Base-by-base conservation (phyloP, 2,113 vertebrate species). In the Chamaea fasciata region DNA sequence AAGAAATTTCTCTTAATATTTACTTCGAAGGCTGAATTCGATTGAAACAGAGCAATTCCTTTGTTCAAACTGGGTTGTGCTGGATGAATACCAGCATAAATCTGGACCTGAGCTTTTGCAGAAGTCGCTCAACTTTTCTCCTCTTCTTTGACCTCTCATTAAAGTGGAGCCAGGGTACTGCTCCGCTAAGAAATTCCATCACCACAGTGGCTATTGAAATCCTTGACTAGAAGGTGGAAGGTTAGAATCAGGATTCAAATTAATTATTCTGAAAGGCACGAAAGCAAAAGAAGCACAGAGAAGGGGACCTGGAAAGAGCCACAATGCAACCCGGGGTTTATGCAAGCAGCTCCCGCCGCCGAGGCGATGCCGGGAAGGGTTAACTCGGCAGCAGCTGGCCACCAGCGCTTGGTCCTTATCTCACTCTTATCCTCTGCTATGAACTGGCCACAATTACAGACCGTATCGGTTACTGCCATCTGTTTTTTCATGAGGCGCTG, bases 391-490 rank as follows among this genome's bases (percentile, higher is more conserved):
- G 95, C 97, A 98, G 96, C 96, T 97, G 97, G 94, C 82, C 90
- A 89, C 89, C 91, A 91, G 87, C 7, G 88, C 90, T 92, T 27
- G 94, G 77, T 91, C 95, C 94, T 95, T 91, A 96, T 94, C 96
- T 96, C 94, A 49, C 70, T 95, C 84, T 96, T 93, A 96, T 96
- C 96, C 96, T 91, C 75, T 15, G 37, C 96, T 96, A 96, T 96
- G 87, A 96, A 90, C 84, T 90, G 92, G 92, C 92, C 96, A 95
- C 94, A 79, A 93, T 96, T 83, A 79, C 10, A 5, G 93, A 19
- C 62, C 70, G 0, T 87, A 98, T 98, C 97, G 31, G 84, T 98
- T 98, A 95, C 97, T 85, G 94, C 97, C 97, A 98, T 97, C 97
- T 97, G 97, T 97, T 97, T 96, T 64, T 96, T 83, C 91, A 31